These are phyloP conservation scores for Cheilinus undulatus DNA, from an alignment of 2,113 vertebrate species.

Conservation along the genomic window DNA sequence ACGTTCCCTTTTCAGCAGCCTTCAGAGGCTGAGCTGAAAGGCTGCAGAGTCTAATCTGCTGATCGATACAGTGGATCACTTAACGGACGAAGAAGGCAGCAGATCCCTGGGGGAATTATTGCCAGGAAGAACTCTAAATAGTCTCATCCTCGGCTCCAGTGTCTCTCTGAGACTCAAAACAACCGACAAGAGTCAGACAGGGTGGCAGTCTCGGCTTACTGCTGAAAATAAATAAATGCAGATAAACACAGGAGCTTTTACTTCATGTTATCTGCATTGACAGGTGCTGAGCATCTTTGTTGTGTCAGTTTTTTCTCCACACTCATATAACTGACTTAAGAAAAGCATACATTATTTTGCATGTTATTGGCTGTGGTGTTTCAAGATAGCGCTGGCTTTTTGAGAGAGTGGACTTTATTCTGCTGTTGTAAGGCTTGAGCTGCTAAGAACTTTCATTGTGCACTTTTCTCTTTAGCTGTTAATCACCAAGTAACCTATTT, in stretches of 20 bases:
- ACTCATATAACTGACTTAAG: background rate
- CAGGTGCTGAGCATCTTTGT: background rate
- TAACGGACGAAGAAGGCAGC: slow-evolving; percentile 66
- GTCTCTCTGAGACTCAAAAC: slow-evolving; percentile 47
- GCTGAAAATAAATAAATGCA: background rate
- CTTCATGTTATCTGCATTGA: background rate
- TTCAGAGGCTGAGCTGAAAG: slow-evolving; percentile 16
- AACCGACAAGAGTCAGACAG: slow-evolving; percentile 15
- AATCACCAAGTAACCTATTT: background rate
- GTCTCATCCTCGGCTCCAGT: slow-evolving; percentile 53
- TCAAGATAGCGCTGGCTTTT: background rate
- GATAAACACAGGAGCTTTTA: background rate
- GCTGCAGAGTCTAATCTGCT: slow-evolving; percentile 53
- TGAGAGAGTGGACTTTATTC: background rate
- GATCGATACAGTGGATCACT: slow-evolving; percentile 80
- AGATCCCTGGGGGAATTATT: slow-evolving; percentile 61
- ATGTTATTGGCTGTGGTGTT: background rate
- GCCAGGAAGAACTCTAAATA: slow-evolving; percentile 78
- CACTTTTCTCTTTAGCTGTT: slow-evolving; percentile 5
- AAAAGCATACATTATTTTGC: background rate
- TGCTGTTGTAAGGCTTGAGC: background rate
- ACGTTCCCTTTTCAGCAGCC: slow-evolving; percentile 32
- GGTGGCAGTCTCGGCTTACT: slow-evolving; percentile 12
- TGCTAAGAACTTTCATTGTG: slow-evolving; percentile 14
- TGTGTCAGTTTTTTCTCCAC: background rate